Percentiles rank a stretch among this genome's conserved stretches.
These are phyloP conservation scores for Dryadula phaetusa DNA, from an alignment of 2,888 invertebrate species.

Conservation along the genomic window DNA sequence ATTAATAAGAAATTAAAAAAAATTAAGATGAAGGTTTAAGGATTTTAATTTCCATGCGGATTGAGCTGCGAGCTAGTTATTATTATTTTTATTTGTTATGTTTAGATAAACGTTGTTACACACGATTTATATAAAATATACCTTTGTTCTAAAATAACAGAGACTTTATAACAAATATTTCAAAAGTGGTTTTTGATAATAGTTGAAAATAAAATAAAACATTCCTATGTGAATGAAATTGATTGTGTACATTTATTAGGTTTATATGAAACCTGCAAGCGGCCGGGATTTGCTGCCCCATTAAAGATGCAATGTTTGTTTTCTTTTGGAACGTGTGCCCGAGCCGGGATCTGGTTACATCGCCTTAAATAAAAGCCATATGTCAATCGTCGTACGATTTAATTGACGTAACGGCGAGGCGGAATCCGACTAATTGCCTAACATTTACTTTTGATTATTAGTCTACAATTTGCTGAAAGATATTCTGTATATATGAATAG, in stretches of 20 bases:
- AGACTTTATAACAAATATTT: too few relatives aligned
- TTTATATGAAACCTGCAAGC: slow-evolving; percentile 71
- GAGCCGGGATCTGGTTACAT: slow-evolving; percentile 44
- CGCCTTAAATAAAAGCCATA: slow-evolving; percentile 64
- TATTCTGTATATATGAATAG: slow-evolving; percentile 33
- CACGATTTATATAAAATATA: too few relatives aligned
- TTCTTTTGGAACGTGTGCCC: slow-evolving; percentile 51
- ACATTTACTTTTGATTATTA: slow-evolving; percentile 45
- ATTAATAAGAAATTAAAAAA: too few relatives aligned
- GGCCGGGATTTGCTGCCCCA: slow-evolving; percentile 67
- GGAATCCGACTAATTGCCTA: slow-evolving; percentile 46
- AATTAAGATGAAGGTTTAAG: too few relatives aligned
- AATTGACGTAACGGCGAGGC: slow-evolving; percentile 59
- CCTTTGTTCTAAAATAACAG: too few relatives aligned
- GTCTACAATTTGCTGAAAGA: slow-evolving; percentile 51
- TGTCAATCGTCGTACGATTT: slow-evolving; percentile 65
- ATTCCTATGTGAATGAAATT: slow-evolving; percentile 59
- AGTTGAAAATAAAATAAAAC: slow-evolving; percentile 1
- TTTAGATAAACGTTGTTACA: too few relatives aligned
- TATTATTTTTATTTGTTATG: too few relatives aligned
- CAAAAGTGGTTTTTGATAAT: neutral
- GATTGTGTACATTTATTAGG: slow-evolving; percentile 78
- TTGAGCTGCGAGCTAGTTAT: too few relatives aligned
- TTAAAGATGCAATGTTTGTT: slow-evolving; percentile 71
- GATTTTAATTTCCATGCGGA: too few relatives aligned